phyloP scores from a whole-genome alignment of 2,888 invertebrate genomes.

The Brachylomia viminalis region DNA sequence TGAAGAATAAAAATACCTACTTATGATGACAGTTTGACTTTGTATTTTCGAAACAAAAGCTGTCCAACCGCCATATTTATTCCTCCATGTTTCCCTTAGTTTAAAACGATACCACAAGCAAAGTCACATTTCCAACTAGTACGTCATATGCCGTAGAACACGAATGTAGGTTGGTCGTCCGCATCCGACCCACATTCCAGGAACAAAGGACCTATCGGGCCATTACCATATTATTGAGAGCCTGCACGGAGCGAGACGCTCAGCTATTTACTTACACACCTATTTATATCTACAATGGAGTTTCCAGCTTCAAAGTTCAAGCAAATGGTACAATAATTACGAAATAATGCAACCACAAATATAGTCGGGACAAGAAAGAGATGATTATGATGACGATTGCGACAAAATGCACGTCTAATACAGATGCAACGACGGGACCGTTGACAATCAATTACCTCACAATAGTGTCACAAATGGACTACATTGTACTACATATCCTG shows the following conservation, averaged over 20 bases:
- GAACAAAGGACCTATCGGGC: constrained; percentile 58
- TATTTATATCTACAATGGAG: constrained; percentile 17
- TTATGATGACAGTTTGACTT: too few relatives aligned
- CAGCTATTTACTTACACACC: constrained; percentile 47
- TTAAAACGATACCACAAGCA: constrained; percentile 13
- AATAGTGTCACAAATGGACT: constrained; percentile 11
- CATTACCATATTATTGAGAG: constrained; percentile 67
- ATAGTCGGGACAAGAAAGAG: background rate
- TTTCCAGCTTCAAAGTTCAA: background rate
- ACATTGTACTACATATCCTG: background rate
- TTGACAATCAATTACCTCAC: constrained; percentile 9
- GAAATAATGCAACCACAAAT: background rate
- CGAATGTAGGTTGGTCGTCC: constrained; percentile 48
- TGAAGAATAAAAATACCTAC: too few relatives aligned
- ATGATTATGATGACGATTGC: constrained; percentile 6
- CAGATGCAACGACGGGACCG: background rate
- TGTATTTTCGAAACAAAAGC: too few relatives aligned
- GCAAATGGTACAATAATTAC: background rate
- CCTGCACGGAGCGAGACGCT: constrained; percentile 42
- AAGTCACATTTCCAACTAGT: constrained; percentile 21
- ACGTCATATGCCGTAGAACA: constrained; percentile 16
- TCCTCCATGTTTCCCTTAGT: too few relatives aligned
- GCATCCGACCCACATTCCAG: constrained; percentile 58
- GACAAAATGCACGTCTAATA: background rate
- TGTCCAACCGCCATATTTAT: too few relatives aligned